Evolutionary conservation across 2,888 invertebrate species (phyloP).

Genomic region (Lacanobia wlatinum): DNA sequence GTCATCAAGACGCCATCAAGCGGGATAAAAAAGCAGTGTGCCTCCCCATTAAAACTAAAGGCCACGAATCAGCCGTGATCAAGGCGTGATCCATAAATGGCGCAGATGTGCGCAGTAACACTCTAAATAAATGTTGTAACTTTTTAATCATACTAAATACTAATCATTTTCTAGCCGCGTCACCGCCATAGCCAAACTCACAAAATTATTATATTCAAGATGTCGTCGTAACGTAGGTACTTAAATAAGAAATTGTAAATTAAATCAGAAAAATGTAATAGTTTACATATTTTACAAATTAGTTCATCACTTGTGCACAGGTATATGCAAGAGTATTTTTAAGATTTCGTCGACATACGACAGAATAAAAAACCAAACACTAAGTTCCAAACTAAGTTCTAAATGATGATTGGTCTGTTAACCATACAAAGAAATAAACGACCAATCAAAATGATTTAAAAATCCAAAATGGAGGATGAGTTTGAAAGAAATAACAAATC

Average conservation of each 20-base stretch:
- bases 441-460: conserved; percentile 19
- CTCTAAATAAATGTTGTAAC: too few species aligned
- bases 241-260: too few species aligned
- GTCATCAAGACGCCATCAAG: too few species aligned
- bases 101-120: background rate
- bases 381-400: background rate
- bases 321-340: background rate
- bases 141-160: too few species aligned
- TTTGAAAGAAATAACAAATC: conserved; percentile 18
- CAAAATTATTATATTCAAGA: too few species aligned
- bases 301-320: background rate
- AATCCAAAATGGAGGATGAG: conserved; percentile 33
- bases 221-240: too few species aligned
- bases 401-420: conserved; percentile 26
- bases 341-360: background rate
- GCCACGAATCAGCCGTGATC: background rate
- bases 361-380: background rate
- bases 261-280: background rate
- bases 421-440: background rate
- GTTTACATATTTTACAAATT: background rate
- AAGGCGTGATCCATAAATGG: background rate
- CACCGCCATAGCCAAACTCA: too few species aligned
- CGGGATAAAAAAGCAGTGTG: too few species aligned
- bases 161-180: too few species aligned
- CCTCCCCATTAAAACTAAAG: background rate